Evolutionary conservation across 1,140 invertebrate genomes (phyloP).

Genomic region (Drosophila mauritiana): DNA sequence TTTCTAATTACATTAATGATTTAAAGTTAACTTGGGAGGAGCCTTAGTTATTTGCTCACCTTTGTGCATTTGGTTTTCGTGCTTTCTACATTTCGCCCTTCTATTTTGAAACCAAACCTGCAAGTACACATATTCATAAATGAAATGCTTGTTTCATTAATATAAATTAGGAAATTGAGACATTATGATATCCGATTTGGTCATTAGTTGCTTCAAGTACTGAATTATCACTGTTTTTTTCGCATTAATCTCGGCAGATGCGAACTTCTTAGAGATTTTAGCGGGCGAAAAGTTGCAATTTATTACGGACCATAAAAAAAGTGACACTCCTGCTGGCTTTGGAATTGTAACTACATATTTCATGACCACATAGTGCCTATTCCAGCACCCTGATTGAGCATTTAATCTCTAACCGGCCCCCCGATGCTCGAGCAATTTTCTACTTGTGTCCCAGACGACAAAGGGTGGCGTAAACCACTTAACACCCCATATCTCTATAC

Average conservation of each 20-base stretch:
- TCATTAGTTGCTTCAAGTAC: neutral
- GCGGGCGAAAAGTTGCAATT: slow-evolving; percentile 30
- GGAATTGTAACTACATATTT: slow-evolving; percentile 30
- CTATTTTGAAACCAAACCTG: slow-evolving; percentile 99
- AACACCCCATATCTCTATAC: slow-evolving; percentile 63
- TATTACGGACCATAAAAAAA: slow-evolving; percentile 47
- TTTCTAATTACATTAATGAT: too few species aligned
- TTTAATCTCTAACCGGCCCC: slow-evolving; percentile 76
- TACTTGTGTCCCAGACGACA: slow-evolving; percentile 34
- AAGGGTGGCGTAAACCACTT: slow-evolving; percentile 71
- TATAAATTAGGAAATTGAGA: neutral
- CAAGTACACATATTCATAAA: slow-evolving; percentile 11
- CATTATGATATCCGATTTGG: neutral
- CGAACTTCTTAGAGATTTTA: neutral
- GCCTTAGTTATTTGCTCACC: slow-evolving; percentile 86
- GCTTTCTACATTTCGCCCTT: slow-evolving; percentile 97
- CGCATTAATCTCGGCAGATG: slow-evolving; percentile 18
- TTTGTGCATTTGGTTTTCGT: slow-evolving; percentile 98
- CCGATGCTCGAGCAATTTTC: slow-evolving; percentile 56
- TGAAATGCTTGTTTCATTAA: neutral
- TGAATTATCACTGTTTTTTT: neutral
- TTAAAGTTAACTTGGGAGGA: too few species aligned
- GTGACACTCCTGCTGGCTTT: slow-evolving; percentile 20
- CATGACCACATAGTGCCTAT: slow-evolving; percentile 70
- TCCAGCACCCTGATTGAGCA: slow-evolving; percentile 69